These are phyloP conservation scores for Protonemura montana DNA, from an alignment of 2,888 invertebrate genomes.

Conservation along the genomic window DNA sequence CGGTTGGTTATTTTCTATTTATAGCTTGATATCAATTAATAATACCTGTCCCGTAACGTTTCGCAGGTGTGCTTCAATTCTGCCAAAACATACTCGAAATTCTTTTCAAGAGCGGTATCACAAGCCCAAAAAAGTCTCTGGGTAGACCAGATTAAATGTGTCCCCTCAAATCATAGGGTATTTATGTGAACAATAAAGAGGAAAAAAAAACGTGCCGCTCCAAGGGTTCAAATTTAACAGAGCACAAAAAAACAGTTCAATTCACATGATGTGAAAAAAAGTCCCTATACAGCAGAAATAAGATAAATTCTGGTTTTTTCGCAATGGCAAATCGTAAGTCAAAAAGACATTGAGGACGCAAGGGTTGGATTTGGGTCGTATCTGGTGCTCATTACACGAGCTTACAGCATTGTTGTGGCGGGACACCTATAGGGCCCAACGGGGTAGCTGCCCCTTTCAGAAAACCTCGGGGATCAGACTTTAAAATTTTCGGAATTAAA, in stretches of 20 bases:
- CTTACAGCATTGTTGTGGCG: constrained; percentile 33
- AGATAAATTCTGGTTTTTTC: constrained; percentile 39
- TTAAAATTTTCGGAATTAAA: neutral
- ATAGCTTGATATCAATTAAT: constrained; percentile 20
- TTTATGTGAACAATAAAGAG: constrained; percentile 25
- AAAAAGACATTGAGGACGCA: constrained; percentile 22
- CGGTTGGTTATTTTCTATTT: neutral
- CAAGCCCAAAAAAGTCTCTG: neutral
- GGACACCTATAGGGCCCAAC: neutral
- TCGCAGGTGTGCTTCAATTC: constrained; percentile 13
- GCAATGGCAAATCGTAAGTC: constrained; percentile 30
- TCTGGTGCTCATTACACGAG: constrained; percentile 35
- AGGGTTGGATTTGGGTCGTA: constrained; percentile 23
- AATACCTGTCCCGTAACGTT: neutral
- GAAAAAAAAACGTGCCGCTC: constrained; percentile 15
- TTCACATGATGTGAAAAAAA: constrained; percentile 21
- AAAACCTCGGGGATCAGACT: neutral
- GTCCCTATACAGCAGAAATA: constrained; percentile 19
- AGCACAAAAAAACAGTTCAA: constrained; percentile 31
- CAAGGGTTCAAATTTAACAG: constrained; percentile 33
- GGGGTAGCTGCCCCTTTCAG: neutral
- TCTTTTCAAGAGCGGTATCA: neutral
- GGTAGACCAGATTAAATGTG: neutral
- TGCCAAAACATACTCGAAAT: constrained; percentile 28
- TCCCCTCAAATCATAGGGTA: constrained; percentile 27